phyloP scores from a whole-genome alignment of 2,113 vertebrate species.

The Hymenochirus boettgeri region DNA sequence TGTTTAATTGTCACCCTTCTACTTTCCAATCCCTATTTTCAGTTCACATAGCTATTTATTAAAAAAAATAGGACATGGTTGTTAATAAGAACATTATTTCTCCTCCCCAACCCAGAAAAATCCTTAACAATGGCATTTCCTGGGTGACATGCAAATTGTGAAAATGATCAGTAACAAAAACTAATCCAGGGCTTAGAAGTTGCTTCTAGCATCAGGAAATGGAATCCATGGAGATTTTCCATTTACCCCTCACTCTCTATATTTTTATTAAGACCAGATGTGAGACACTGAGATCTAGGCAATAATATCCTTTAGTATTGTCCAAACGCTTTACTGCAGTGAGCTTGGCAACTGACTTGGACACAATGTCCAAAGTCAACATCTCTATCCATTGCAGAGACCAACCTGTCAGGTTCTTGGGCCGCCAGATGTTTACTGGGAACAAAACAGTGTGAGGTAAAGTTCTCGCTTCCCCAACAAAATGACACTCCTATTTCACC shows the following conservation, averaged over 20 bases:
- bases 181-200: conserved; percentile 58
- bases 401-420: conserved; percentile 23
- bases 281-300: conserved; percentile 45
- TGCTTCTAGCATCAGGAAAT: conserved; percentile 59
- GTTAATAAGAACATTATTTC: conserved; percentile 42
- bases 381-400: conserved; percentile 38
- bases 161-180: conserved; percentile 55
- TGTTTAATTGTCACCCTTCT: no score
- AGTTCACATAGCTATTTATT: no score
- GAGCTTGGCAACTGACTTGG: conserved; percentile 28
- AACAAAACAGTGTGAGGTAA: conserved; percentile 34
- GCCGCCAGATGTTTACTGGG: conserved; percentile 33
- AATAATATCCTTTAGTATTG: conserved; percentile 47
- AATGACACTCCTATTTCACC: conserved; percentile 21
- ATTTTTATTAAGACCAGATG: conserved; percentile 62
- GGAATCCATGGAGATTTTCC: conserved; percentile 46
- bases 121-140: conserved; percentile 50
- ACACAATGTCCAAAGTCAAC: conserved; percentile 38
- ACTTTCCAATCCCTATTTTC: no score
- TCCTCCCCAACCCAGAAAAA: conserved; percentile 47
- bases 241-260: conserved; percentile 18
- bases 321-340: conserved; percentile 32
- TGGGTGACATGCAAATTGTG: conserved; percentile 52
- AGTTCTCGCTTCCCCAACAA: conserved; percentile 14
- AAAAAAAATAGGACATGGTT: conserved; percentile 6